Conservation (phyloP, 1,140 invertebrate genomes). For the Diorhabda elongata region DNA sequence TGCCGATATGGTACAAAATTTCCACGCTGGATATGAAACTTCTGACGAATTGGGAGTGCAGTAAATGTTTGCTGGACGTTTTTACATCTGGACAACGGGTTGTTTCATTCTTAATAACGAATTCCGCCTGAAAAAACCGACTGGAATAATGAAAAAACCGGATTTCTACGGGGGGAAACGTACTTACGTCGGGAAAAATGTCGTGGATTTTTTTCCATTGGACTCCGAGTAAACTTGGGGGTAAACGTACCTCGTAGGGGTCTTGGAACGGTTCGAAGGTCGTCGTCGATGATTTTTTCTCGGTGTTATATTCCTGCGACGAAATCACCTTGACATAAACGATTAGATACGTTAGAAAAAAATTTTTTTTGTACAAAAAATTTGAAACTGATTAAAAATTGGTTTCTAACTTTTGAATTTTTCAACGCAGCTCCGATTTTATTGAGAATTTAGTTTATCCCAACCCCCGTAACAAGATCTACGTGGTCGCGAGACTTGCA, state of each 20-base stretch:
- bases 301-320: too few species aligned
- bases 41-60: constrained; percentile 35
- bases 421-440: too few species aligned
- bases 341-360: too few species aligned
- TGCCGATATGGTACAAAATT: constrained; percentile 36
- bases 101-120: constrained; percentile 29
- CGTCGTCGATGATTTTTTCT: neutral
- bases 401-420: too few species aligned
- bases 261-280: neutral
- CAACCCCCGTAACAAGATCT: too few species aligned
- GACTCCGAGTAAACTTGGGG: neutral
- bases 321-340: too few species aligned
- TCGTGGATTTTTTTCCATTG: neutral
- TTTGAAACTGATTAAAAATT: too few species aligned
- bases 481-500: too few species aligned
- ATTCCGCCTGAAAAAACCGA: constrained; percentile 19
- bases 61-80: constrained; percentile 31
- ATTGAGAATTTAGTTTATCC: too few species aligned
- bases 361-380: too few species aligned
- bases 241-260: neutral
- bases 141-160: neutral
- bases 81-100: constrained; percentile 33
- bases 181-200: neutral
- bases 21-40: constrained; percentile 33
- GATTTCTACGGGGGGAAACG: neutral